phyloP scores from a whole-genome alignment of 2,113 vertebrate species.

The Sinocyclocheilus anophthalmus region DNA sequence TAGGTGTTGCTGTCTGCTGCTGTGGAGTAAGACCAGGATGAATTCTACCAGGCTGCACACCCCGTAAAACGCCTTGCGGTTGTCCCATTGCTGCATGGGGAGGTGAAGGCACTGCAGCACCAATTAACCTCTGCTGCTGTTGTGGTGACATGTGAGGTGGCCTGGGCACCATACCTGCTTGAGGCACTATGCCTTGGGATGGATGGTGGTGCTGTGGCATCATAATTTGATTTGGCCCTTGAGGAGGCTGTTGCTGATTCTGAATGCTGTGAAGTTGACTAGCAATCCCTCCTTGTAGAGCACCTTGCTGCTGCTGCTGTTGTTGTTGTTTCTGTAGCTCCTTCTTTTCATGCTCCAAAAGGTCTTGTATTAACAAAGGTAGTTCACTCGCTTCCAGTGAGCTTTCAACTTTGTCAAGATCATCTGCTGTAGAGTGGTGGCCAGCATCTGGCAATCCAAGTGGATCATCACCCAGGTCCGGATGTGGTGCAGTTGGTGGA shows the following conservation, averaged over 20 bases:
- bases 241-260: constrained; percentile 68
- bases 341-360: constrained; percentile 97
- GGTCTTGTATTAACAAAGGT: constrained; percentile 93
- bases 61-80: constrained; percentile 82
- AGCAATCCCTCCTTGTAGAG: constrained; percentile 74
- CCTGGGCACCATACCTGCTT: constrained; percentile 79
- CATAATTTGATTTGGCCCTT: constrained; percentile 74
- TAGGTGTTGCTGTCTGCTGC: constrained; percentile 66
- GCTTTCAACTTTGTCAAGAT: constrained; percentile 96
- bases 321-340: constrained; percentile 92
- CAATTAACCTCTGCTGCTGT: constrained; percentile 80
- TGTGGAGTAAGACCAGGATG: constrained; percentile 78
- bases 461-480: constrained; percentile 81
- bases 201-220: constrained; percentile 76
- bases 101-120: constrained; percentile 69
- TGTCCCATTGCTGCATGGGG: constrained; percentile 81
- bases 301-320: constrained; percentile 79
- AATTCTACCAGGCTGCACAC: constrained; percentile 79
- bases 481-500: constrained; percentile 72
- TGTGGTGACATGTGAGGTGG: constrained; percentile 66
- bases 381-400: constrained; percentile 92
- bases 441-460: constrained; percentile 81
- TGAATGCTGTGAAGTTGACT: constrained; percentile 73
- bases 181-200: constrained; percentile 75
- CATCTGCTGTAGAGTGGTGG: constrained; percentile 83